Conservation (phyloP, 2,888 invertebrate genomes). For the Mactromeris polynyma region DNA sequence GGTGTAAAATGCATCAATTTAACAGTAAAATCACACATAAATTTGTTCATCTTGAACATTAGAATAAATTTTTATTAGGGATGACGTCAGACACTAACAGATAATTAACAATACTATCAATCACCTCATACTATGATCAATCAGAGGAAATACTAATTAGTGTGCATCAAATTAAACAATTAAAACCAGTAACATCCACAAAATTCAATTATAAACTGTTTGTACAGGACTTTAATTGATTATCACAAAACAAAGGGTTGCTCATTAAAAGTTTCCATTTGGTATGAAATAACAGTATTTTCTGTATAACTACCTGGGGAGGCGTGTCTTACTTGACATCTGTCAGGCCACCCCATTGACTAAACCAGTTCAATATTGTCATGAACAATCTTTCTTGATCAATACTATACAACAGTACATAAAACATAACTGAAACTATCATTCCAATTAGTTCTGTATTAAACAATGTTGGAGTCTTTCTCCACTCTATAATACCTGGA, state of each 20-base stretch:
- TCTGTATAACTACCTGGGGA: not conserved
- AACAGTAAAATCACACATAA: not conserved
- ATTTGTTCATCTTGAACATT: not conserved
- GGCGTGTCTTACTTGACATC: too few relatives aligned
- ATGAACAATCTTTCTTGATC: too few relatives aligned
- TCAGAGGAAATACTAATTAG: not conserved
- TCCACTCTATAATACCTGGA: too few relatives aligned
- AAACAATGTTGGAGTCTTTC: too few relatives aligned
- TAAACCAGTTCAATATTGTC: too few relatives aligned
- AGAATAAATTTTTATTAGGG: not conserved
- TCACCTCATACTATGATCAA: not conserved
- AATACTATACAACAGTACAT: too few relatives aligned
- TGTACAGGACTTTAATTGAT: not conserved
- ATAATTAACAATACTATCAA: not conserved
- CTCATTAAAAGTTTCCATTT: not conserved
- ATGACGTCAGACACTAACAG: not conserved
- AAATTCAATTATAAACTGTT: slow-evolving; percentile 7
- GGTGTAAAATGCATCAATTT: not conserved
- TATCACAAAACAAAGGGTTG: not conserved
- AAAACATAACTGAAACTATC: too few relatives aligned
- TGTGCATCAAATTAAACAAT: not conserved
- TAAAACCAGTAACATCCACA: not conserved
- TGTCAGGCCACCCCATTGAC: too few relatives aligned
- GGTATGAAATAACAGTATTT: not conserved
- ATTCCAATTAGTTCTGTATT: too few relatives aligned